phyloP scores from a whole-genome alignment of 2,888 invertebrate genomes.

The Brenthis daphne region DNA sequence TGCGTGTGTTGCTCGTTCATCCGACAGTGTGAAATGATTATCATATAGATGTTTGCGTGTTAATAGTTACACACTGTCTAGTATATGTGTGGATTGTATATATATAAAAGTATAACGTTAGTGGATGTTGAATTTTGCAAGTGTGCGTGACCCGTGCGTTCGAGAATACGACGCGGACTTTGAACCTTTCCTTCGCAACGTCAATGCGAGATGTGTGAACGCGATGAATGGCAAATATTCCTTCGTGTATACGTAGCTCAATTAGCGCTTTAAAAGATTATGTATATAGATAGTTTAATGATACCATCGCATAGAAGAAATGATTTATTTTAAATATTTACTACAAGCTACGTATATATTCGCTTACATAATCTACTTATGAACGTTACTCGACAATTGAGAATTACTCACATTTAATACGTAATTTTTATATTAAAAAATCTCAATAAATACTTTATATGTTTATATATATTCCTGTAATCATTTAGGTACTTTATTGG shows the following conservation, averaged over 20 bases:
- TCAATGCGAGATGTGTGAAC: conserved; percentile 36
- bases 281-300: neutral
- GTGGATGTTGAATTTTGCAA: conserved; percentile 18
- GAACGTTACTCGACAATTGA: too few relatives aligned
- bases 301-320: too few relatives aligned
- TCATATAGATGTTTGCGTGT: conserved; percentile 14
- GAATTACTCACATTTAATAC: too few relatives aligned
- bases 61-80: neutral
- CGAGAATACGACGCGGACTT: conserved; percentile 51
- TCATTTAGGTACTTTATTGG: too few relatives aligned
- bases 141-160: conserved; percentile 40
- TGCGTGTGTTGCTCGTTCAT: conserved; percentile 4
- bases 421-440: too few relatives aligned
- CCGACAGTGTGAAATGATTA: conserved; percentile 24
- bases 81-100: conserved; percentile 3
- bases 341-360: too few relatives aligned
- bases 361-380: too few relatives aligned
- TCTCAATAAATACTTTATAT: too few relatives aligned
- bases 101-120: conserved; percentile 2
- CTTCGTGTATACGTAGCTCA: neutral
- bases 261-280: conserved; percentile 11
- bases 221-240: conserved; percentile 36
- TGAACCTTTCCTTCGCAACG: conserved; percentile 47
- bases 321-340: too few relatives aligned
- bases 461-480: too few relatives aligned